Conservation (phyloP, 2,888 invertebrate species). For the Melinaea marsaeus region DNA sequence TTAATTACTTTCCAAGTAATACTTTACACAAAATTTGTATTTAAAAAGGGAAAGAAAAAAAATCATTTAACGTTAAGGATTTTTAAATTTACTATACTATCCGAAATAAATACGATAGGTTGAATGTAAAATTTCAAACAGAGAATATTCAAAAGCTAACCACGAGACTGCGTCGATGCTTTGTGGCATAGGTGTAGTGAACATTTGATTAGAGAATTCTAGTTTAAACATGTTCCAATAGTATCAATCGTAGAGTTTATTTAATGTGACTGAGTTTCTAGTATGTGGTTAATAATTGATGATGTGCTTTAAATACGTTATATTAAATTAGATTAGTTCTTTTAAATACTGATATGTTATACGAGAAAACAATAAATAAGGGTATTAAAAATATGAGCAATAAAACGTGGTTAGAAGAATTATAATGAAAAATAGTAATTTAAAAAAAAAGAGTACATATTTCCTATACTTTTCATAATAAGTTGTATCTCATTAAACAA, state of each 20-base stretch:
- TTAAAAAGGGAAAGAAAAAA: neutral
- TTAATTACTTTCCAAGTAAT: slow-evolving; percentile 1
- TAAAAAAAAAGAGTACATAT: no score
- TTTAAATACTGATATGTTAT: no score
- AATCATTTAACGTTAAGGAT: neutral
- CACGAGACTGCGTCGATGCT: slow-evolving; percentile 6
- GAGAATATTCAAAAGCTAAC: neutral
- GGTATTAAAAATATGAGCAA: no score
- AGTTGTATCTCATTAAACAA: no score
- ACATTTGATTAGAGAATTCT: slow-evolving; percentile 28
- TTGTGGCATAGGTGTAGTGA: slow-evolving; percentile 25
- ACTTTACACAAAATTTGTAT: neutral
- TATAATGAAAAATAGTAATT: no score
- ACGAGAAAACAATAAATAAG: no score
- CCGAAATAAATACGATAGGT: slow-evolving; percentile 7
- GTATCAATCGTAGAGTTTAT: slow-evolving; percentile 14
- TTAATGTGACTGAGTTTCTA: slow-evolving; percentile 9
- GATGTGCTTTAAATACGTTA: no score
- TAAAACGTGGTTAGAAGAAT: no score
- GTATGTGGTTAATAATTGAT: no score
- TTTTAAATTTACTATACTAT: neutral
- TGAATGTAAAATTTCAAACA: neutral
- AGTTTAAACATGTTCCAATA: slow-evolving; percentile 20
- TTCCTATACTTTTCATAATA: no score
- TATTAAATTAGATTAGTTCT: no score